phyloP scores from a whole-genome alignment of 2,797 vertebrate species.

The Valencia hispanica region DNA sequence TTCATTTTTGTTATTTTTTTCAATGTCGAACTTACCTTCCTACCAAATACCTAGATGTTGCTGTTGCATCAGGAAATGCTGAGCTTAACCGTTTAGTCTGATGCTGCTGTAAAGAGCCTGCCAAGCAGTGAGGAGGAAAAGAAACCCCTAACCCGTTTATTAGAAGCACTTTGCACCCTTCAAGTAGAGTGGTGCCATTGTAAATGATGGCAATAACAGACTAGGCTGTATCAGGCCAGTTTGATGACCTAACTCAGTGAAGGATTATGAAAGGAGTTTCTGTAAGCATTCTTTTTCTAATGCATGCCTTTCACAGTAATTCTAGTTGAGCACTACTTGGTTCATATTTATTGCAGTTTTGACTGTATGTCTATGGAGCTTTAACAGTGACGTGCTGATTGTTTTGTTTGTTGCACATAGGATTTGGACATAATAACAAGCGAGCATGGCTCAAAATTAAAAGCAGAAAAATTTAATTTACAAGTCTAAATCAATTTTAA shows the following conservation, averaged over 20 bases:
- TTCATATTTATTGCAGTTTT: not conserved
- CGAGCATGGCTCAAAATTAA: not conserved
- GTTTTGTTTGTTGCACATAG: not conserved
- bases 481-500: not conserved
- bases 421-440: not conserved
- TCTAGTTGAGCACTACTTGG: not conserved
- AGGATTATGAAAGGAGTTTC: conserved; percentile 42
- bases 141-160: conserved; percentile 82
- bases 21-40: conserved; percentile 12
- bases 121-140: conserved; percentile 82
- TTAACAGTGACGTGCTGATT: not conserved
- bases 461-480: not conserved
- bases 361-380: not conserved
- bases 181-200: conserved; percentile 79
- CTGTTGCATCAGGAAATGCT: conserved; percentile 34
- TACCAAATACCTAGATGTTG: conserved; percentile 8
- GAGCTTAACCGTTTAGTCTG: conserved; percentile 67
- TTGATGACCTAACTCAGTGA: conserved; percentile 53
- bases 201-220: conserved; percentile 80
- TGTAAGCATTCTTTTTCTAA: conserved; percentile 27
- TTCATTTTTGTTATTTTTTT: conserved; percentile 5
- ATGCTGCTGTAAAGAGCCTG: conserved; percentile 81
- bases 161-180: conserved; percentile 84
- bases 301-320: conserved; percentile 3
- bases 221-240: conserved; percentile 36